Evolutionary conservation across 2,888 invertebrate species (phyloP), one percentile per base, ranked within the genome.

Genomic region (Agonopterix subpropinquella): DNA sequence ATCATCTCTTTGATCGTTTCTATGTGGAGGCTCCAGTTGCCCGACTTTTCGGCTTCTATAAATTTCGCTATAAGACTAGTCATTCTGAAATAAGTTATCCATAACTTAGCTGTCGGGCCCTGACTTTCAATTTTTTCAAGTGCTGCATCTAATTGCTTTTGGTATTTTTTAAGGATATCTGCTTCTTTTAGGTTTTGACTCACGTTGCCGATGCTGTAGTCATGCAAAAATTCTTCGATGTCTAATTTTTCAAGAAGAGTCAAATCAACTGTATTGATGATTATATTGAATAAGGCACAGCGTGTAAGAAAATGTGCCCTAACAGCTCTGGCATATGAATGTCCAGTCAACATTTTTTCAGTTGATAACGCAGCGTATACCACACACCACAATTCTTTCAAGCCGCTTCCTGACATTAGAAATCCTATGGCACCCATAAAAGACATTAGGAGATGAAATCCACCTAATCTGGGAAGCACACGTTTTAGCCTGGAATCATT

Each of bases 21-120:
- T 43, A 74, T 70, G 68, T 77, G 73, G 53, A 61, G 64, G 65
- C 69, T 44, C 69, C 73, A 77, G 65, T 76, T 68, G 41, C 71
- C 70, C 66, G 66, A 65, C 55, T 74, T 64, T 53, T 77, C 73
- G 62, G 76, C 73, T 64, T 64, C 63, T 55, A 76, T 41, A 53
- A 73, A 73, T 13, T 75, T 61, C 52, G 73, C 70, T 11, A 60
- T 63, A 63, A 77, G 56, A 0, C 68, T 63, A 5, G 9, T 9
- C 36, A 36, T 36, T 9, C 36, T 5, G 9, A 36, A 36, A 9
- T 36, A 36, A 8, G 5, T 5, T 36, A 36, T 9, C 36, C 36
- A 36, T 36, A 36, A 36, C 9, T 36, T 5, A 8, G 36, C 36
- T 5, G 36, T 36, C 7, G 36, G 36, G 7, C 36, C 36, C n/a